Percentiles rank a stretch among this genome's conserved stretches.
Evolutionary conservation across 2,113 vertebrate genomes (phyloP).

Genomic region (Sakesphorus luctuosus): DNA sequence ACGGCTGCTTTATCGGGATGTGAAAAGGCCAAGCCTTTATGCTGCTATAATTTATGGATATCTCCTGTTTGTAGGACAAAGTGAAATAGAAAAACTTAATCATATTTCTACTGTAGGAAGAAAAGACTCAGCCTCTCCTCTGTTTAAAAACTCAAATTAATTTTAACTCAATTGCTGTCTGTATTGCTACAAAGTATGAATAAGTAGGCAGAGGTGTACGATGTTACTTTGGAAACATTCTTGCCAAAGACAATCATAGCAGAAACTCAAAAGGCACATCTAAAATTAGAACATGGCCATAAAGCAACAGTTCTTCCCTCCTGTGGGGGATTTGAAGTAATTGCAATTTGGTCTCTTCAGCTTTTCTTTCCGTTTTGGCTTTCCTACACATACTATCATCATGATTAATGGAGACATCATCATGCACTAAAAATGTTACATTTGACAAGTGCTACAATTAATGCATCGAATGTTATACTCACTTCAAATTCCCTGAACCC

Average conservation of each 20-base stretch:
- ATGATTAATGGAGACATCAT: conserved; percentile 34
- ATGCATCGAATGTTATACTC: not conserved
- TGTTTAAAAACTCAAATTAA: conserved; percentile 27
- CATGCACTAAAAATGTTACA: conserved; percentile 3
- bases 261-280: not conserved
- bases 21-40: conserved; percentile 57
- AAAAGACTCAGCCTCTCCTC: not conserved
- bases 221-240: not conserved
- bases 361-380: conserved; percentile 31
- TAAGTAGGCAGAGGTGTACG: not conserved
- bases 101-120: conserved; percentile 10
- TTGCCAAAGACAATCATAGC: not conserved
- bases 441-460: conserved; percentile 48
- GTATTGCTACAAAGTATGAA: not conserved
- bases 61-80: conserved; percentile 60
- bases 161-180: not conserved
- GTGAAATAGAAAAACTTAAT: conserved; percentile 51
- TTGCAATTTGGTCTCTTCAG: not conserved
- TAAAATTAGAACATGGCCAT: not conserved
- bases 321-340: not conserved
- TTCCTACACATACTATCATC: not conserved
- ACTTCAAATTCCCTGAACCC: conserved; percentile 26
- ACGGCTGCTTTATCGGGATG: conserved; percentile 17
- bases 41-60: conserved; percentile 52
- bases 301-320: not conserved